Evolutionary conservation across 2,797 vertebrate genomes (phyloP).

Genomic region (Sebastes kiyomatsui): DNA sequence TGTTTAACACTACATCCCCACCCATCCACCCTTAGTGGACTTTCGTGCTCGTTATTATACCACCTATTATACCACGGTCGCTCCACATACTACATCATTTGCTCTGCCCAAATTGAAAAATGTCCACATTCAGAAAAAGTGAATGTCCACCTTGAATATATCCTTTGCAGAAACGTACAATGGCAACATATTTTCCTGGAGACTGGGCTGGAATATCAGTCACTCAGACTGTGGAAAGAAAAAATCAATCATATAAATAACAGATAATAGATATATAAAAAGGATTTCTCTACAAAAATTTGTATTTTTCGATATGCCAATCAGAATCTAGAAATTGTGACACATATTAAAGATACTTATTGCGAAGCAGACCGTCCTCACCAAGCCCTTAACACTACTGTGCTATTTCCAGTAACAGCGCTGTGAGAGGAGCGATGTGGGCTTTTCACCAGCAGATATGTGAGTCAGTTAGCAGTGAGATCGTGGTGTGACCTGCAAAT

Average conservation of each 20-base stretch:
- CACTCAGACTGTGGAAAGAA: background rate
- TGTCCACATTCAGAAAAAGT: rapidly evolving
- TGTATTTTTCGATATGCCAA: background rate
- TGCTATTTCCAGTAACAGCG: constrained; percentile 9
- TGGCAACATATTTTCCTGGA: too few relatives aligned
- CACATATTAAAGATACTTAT: background rate
- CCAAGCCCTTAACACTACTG: background rate
- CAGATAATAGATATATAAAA: background rate
- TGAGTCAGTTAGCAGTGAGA: constrained; percentile 14
- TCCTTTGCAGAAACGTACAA: too few relatives aligned
- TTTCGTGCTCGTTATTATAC: too few relatives aligned
- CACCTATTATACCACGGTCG: too few relatives aligned
- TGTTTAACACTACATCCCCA: too few relatives aligned
- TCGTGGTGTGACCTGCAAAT: constrained; percentile 45
- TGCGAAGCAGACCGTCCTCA: background rate
- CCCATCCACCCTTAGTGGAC: too few relatives aligned
- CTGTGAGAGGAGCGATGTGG: background rate
- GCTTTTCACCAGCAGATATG: constrained; percentile 11
- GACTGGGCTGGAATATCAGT: too few relatives aligned
- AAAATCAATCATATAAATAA: background rate
- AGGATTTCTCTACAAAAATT: background rate
- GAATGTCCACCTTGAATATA: too few relatives aligned
- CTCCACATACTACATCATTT: too few relatives aligned
- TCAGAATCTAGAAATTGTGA: background rate
- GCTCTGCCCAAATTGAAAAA: too few relatives aligned